A percentile compares a stretch with the other conserved stretches of the same genome.
Evolutionary conservation across 2,797 vertebrate species (phyloP).

Genomic region (Halcyon chelicuti): DNA sequence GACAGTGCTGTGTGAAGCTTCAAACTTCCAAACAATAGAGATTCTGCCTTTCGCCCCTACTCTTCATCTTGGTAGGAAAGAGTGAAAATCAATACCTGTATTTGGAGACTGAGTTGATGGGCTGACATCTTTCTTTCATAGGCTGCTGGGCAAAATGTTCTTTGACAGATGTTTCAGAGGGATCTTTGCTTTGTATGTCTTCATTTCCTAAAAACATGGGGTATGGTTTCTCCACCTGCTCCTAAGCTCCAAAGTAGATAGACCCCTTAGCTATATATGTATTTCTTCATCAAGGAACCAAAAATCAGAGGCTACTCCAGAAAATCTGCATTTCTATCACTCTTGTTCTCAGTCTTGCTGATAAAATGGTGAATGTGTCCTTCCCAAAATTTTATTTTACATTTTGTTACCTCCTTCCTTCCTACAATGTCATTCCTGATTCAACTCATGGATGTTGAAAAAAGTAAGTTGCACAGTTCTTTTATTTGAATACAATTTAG

Average conservation of each 20-base stretch:
- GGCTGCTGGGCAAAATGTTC: background rate
- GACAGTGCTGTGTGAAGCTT: background rate
- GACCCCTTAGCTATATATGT: rapidly evolving
- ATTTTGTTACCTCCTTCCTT: background rate
- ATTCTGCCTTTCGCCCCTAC: background rate
- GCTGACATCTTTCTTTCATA: background rate
- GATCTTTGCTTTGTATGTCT: background rate
- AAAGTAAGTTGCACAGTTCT: background rate
- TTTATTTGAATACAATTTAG: background rate
- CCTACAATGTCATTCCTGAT: background rate
- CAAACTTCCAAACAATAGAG: background rate
- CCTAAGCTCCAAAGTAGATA: too few species aligned
- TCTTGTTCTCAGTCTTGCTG: background rate
- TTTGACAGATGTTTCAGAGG: background rate
- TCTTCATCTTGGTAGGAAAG: background rate
- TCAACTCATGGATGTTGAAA: background rate
- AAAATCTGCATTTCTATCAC: background rate
- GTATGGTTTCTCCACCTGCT: background rate
- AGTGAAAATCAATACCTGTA: background rate
- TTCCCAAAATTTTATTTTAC: background rate
- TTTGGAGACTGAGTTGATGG: background rate
- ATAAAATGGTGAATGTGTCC: background rate
- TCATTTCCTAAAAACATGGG: background rate
- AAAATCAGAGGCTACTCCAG: background rate
- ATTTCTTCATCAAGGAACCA: background rate